Evolutionary conservation across 2,797 vertebrate genomes (phyloP).

Genomic region (Vireo griseus): DNA sequence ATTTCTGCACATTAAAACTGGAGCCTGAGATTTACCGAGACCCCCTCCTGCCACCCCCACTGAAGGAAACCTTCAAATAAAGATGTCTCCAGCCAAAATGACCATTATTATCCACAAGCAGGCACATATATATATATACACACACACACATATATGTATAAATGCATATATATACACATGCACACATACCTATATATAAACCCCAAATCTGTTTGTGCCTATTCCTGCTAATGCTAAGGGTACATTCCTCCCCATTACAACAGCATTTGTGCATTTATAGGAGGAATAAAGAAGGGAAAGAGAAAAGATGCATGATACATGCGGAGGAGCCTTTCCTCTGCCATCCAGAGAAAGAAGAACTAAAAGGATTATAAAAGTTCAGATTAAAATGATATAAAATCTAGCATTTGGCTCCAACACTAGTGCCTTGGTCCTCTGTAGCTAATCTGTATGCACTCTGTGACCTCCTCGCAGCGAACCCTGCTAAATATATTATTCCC

Average conservation of each 20-base stretch:
- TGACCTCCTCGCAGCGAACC: conserved; percentile 98
- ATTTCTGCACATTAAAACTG: neutral
- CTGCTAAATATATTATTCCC: conserved; percentile 99
- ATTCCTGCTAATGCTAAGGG: conserved; percentile 37
- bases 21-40: neutral
- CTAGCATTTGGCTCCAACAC: conserved; percentile 82
- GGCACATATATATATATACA: fast-evolving
- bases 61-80: conserved; percentile 65
- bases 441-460: conserved; percentile 99
- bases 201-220: conserved; percentile 50
- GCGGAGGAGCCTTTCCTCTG: conserved; percentile 69
- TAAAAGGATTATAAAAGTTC: conserved; percentile 86
- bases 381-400: conserved; percentile 88
- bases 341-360: conserved; percentile 80
- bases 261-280: conserved; percentile 71
- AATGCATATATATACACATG: neutral
- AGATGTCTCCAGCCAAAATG: conserved; percentile 67
- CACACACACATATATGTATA: neutral
- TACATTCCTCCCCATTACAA: conserved; percentile 59
- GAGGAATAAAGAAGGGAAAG: conserved; percentile 53
- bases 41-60: neutral
- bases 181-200: neutral
- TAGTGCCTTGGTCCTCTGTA: conserved; percentile 88
- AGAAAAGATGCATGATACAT: conserved; percentile 43
- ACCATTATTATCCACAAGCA: conserved; percentile 16